Conservation (phyloP, 2,797 vertebrate genomes). For the Leptatherina wallacei region DNA sequence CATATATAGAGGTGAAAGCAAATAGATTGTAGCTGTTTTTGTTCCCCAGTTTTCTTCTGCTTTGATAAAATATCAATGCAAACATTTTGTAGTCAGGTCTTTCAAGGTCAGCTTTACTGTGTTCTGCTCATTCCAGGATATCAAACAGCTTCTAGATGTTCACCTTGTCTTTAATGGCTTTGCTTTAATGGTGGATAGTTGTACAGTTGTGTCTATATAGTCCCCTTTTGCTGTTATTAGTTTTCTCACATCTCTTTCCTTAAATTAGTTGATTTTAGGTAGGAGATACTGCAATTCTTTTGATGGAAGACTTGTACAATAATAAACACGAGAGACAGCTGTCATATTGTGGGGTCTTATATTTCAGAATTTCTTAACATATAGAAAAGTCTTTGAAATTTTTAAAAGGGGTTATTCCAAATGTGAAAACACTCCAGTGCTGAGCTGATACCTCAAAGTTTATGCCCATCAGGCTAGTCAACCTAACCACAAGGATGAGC, state of each 20-base stretch:
- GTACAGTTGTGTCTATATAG: slow-evolving; percentile 10
- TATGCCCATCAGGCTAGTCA: neutral
- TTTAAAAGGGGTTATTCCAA: too few species aligned
- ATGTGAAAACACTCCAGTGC: neutral
- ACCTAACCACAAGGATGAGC: neutral
- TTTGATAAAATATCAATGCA: slow-evolving; percentile 34
- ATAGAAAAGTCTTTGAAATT: too few species aligned
- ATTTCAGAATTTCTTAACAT: too few species aligned
- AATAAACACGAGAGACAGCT: too few species aligned
- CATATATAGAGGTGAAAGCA: slow-evolving; percentile 14
- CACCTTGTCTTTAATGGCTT: slow-evolving; percentile 17
- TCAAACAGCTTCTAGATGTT: slow-evolving; percentile 45
- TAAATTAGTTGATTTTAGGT: too few species aligned
- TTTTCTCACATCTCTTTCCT: neutral
- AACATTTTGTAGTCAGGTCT: slow-evolving; percentile 26
- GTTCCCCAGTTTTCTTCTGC: neutral
- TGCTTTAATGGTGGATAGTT: neutral
- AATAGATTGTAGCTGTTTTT: neutral
- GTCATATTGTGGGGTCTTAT: too few species aligned
- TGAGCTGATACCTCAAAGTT: neutral
- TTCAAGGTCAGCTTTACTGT: slow-evolving; percentile 34
- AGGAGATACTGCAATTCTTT: too few species aligned
- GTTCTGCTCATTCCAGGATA: slow-evolving; percentile 23
- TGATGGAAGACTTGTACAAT: too few species aligned
- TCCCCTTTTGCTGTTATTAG: neutral